Base-by-base conservation (phyloP, 2,113 vertebrate genomes). In the Sinocyclocheilus anshuiensis region DNA sequence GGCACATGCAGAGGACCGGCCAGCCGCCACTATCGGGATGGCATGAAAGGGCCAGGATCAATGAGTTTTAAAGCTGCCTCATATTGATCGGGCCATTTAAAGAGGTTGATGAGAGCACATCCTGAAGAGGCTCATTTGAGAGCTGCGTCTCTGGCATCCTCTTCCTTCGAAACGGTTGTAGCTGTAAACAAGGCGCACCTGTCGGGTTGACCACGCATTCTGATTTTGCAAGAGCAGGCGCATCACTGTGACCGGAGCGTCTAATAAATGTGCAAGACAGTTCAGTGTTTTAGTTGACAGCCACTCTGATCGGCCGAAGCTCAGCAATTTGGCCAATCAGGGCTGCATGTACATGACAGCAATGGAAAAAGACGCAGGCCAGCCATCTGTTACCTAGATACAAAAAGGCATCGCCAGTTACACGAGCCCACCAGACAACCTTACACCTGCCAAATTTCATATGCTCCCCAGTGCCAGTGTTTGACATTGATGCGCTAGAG, bases 1-100 rank as follows among this genome's bases (percentile, higher is more conserved):
- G 7, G 72, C 16, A 10, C 72, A 81, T 55, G 63, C 80, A 84
- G 57, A 61, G 36, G 78, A 76, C 75, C 65, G 80, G 63, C 42
- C 75, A 55, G 45, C 86, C 24, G 18, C 88, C 81, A 83, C 80
- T 22, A 71, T 90, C 26, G 75, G 74, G 86, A 88, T 87, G 79
- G 89, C 92, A 90, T 79, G 88, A 90, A 91, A 91, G 91, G 91
- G 86, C 88, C 87, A 85, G 48, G 90, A 94, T 95, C 93, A 93
- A 94, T 94, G 90, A 42, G 55, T 89, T 91, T 92, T 93, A 87
- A 89, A 90, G 90, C 92, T 91, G 91, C 91, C 89, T 85, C 72
- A 88, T 88, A 94, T 95, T 91, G 92, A 94, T 95, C 84, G 74
- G 77, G 81, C 91, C 90, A 90, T 94, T 94, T 94, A 91, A 88